Evolutionary conservation across 2,113 vertebrate genomes (phyloP).

Genomic region (Hiodon alosoides): DNA sequence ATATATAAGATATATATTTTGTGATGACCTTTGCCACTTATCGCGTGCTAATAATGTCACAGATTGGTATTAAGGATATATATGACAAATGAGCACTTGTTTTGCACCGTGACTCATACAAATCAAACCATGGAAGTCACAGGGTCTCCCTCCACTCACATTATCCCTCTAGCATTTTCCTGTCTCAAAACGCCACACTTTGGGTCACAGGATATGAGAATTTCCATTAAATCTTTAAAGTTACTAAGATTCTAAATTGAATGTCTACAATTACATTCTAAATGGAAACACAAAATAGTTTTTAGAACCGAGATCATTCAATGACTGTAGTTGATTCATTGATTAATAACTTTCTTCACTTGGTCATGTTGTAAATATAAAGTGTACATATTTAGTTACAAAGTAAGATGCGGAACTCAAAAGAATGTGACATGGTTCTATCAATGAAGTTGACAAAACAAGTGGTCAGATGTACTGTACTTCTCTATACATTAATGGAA

Average conservation of each 20-base stretch:
- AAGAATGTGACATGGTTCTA: not conserved
- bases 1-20: not conserved
- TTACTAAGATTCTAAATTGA: slow-evolving; percentile 4
- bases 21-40: not conserved
- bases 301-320: not conserved
- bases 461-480: too few relatives aligned
- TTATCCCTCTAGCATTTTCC: not conserved
- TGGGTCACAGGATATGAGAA: not conserved
- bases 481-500: too few relatives aligned
- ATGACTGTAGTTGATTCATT: too few relatives aligned
- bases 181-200: not conserved
- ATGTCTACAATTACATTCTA: not conserved
- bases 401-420: too few relatives aligned
- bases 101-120: slow-evolving; percentile 12
- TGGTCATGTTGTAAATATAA: too few relatives aligned
- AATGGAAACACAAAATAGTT: not conserved
- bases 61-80: not conserved
- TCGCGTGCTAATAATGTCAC: not conserved
- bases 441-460: too few relatives aligned
- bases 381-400: too few relatives aligned
- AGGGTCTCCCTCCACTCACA: slow-evolving; percentile 3
- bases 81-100: slow-evolving; percentile 1
- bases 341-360: too few relatives aligned
- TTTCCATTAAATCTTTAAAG: not conserved
- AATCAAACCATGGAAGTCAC: slow-evolving; percentile 13